These are phyloP conservation scores for Otocyon megalotis DNA, from an alignment of 2,113 vertebrate species.

Conservation along the genomic window DNA sequence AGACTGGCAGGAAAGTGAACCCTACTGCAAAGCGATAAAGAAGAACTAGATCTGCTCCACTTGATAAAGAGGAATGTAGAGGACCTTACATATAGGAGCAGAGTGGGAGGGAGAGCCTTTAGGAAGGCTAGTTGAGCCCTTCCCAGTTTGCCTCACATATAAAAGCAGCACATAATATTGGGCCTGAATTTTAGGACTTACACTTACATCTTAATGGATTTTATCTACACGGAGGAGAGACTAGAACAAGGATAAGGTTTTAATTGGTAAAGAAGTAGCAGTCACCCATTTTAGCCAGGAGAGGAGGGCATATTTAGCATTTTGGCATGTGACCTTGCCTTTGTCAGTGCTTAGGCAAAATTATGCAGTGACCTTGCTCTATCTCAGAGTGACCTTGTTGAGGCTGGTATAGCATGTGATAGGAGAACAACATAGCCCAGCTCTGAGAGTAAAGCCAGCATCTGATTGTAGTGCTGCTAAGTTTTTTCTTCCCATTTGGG, in stretches of 20 bases:
- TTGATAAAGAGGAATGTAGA: not conserved
- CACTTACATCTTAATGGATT: not conserved
- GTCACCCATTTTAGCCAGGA: not conserved
- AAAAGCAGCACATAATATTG: not conserved
- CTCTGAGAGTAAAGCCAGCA: not conserved
- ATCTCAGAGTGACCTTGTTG: not conserved
- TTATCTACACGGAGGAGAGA: not conserved
- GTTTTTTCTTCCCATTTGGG: not conserved
- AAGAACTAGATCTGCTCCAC: not conserved
- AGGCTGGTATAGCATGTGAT: not conserved
- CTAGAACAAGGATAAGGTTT: not conserved
- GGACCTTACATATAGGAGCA: not conserved
- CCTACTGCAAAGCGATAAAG: not conserved
- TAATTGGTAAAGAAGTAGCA: not conserved
- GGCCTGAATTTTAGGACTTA: not conserved
- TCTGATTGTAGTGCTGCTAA: not conserved
- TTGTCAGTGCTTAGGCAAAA: conserved; percentile 8
- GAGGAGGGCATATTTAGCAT: not conserved
- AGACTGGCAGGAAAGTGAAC: not conserved
- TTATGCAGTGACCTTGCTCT: not conserved
- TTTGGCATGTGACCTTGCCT: not conserved
- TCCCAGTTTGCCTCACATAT: not conserved
- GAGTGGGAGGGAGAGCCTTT: not conserved
- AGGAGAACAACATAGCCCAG: not conserved
- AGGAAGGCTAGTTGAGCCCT: not conserved